Base-by-base conservation (phyloP, 2,797 vertebrate genomes). In the Cyprinodon diabolis region DNA sequence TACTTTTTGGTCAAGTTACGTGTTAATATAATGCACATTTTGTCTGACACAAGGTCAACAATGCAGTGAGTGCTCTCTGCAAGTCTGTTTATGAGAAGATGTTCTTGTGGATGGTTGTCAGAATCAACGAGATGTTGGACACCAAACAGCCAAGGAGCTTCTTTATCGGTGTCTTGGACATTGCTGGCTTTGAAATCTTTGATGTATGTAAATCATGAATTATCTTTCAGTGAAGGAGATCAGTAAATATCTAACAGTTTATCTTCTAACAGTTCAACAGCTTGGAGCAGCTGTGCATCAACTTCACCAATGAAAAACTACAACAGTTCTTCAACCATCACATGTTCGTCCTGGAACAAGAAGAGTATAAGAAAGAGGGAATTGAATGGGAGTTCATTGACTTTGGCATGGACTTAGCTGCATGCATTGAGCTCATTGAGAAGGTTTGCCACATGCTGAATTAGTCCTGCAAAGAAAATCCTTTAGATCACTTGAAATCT, bases 91-190 rank as follows among this genome's bases (percentile, higher is more conserved):
- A 89, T 54, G 96, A 97, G 87, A 96, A 95, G 78, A 96, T 97
- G 95, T 97, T 97, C 93, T 74, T 97, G 82, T 97, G 96, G 96
- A 97, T 97, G 96, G 96, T 97, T 23, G 10, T 96, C 68, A 96
- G 96, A 4, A 96, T 97, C 87, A 97, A 97, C 13, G 94, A 97
- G 51, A 96, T 96, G 87, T 78, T 97, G 91, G 96, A 96, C 40
- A 97, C 96, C 0, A 97, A 93, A 77, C 95, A 96, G 73, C 80
- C 95, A 52, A 93, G 96, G 30, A 30, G 30, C 30, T 30, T 30
- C 30, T 96, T 96, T 82, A 97, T 97, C 15, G 96, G 95, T 56
- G 96, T 97, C n/a, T 75, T 97, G 84, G 96, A 97, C 74, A 97
- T 97, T 0, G 96, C 96, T 77, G 96, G 96, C 35, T 96, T 97